Percentiles rank a stretch among this genome's conserved stretches.
Conservation (phyloP, 1,140 invertebrate genomes). For the Halictus rubicundus region DNA sequence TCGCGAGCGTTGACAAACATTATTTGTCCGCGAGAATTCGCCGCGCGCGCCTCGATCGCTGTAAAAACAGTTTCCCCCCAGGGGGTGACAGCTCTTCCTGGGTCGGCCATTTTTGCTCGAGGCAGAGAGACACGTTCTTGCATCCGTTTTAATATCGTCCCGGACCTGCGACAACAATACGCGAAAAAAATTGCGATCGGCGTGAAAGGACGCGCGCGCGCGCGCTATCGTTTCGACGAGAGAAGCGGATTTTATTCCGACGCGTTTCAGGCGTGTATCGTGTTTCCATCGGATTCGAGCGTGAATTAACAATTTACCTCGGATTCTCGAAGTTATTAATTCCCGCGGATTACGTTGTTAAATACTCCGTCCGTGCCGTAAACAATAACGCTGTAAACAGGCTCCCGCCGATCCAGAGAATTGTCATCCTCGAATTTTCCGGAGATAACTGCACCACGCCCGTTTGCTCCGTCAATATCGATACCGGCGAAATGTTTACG, state of each 20-base stretch:
- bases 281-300: neutral
- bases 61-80: neutral
- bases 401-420: neutral
- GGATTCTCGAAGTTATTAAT: slow-evolving; percentile 5
- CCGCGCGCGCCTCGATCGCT: no score
- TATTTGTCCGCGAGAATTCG: slow-evolving; percentile 16
- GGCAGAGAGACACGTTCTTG: no score
- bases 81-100: no score
- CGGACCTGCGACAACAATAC: no score
- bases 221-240: no score
- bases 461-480: neutral
- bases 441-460: neutral
- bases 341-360: slow-evolving; percentile 21
- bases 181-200: no score
- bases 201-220: no score
- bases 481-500: neutral
- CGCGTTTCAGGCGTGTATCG: neutral
- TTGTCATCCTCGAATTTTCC: neutral
- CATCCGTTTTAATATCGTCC: no score
- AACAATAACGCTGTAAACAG: slow-evolving; percentile 1
- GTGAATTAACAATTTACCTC: neutral
- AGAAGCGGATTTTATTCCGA: neutral
- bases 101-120: no score
- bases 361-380: neutral
- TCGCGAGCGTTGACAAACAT: slow-evolving; percentile 11